phyloP scores from a whole-genome alignment of 2,888 invertebrate species.

The Nomada fucata region DNA sequence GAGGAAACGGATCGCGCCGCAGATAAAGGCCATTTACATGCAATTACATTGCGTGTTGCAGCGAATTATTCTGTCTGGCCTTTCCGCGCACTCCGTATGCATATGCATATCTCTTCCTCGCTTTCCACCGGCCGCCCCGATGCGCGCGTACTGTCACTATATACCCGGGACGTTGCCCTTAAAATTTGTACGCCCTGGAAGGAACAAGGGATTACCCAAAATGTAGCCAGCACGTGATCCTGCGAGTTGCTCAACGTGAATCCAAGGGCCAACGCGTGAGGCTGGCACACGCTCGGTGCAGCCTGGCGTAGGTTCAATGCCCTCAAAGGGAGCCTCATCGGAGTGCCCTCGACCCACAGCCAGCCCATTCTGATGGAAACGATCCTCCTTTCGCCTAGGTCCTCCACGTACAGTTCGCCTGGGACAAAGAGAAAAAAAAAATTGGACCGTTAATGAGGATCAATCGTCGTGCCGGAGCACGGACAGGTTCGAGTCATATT shows the following conservation, averaged over 20 bases:
- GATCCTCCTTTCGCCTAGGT: slow-evolving; percentile 79
- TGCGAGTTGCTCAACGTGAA: slow-evolving; percentile 82
- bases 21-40: slow-evolving; percentile 80
- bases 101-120: slow-evolving; percentile 26
- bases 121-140: slow-evolving; percentile 2
- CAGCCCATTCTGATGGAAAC: slow-evolving; percentile 83
- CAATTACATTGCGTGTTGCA: slow-evolving; percentile 76
- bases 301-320: slow-evolving; percentile 82
- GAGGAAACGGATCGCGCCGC: slow-evolving; percentile 78
- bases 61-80: slow-evolving; percentile 65
- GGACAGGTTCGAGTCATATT: slow-evolving; percentile 28
- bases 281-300: slow-evolving; percentile 79
- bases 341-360: slow-evolving; percentile 82
- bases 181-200: slow-evolving; percentile 11
- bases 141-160: neutral
- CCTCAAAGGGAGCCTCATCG: slow-evolving; percentile 80
- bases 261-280: slow-evolving; percentile 81
- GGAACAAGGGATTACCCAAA: slow-evolving; percentile 78
- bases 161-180: neutral
- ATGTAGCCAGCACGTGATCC: slow-evolving; percentile 79
- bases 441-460: slow-evolving; percentile 51
- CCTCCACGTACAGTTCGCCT: slow-evolving; percentile 83
- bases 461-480: slow-evolving; percentile 31
- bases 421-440: slow-evolving; percentile 48
- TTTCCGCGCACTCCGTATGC: neutral